Percentiles rank a stretch among this genome's conserved stretches.
Evolutionary conservation across 2,888 invertebrate species (phyloP).

Genomic region (Sipha maydis): DNA sequence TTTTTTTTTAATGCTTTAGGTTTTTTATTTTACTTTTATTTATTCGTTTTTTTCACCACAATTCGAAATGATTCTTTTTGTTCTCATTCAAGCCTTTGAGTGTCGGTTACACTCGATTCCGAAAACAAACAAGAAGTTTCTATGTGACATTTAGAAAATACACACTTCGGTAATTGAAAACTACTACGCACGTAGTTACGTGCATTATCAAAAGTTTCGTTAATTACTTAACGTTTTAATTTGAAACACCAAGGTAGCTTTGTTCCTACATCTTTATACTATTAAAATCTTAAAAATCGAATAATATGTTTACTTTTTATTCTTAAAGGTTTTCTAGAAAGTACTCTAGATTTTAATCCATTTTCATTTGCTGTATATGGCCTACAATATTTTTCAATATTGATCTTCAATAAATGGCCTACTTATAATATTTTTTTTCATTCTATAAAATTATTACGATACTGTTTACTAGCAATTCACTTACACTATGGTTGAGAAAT

Average conservation of each 20-base stretch:
- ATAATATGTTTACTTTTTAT: too few relatives aligned
- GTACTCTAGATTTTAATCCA: too few relatives aligned
- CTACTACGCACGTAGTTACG: not conserved
- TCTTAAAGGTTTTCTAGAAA: too few relatives aligned
- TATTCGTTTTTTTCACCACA: not conserved
- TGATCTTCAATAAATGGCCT: too few relatives aligned
- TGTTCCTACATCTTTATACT: too few relatives aligned
- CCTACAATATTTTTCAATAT: too few relatives aligned
- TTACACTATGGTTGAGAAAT: too few relatives aligned
- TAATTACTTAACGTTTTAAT: not conserved
- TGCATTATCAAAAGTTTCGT: not conserved
- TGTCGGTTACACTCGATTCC: slow-evolving; percentile 22
- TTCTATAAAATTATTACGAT: too few relatives aligned
- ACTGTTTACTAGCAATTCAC: too few relatives aligned
- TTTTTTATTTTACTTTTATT: slow-evolving; percentile 4
- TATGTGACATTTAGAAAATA: not conserved
- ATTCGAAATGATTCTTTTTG: slow-evolving; percentile 35
- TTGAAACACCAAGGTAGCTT: not conserved
- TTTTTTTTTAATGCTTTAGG: slow-evolving; percentile 21
- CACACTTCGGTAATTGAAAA: slow-evolving; percentile 31
- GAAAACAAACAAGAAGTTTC: slow-evolving; percentile 22
- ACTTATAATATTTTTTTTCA: too few relatives aligned
- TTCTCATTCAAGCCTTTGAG: slow-evolving; percentile 43
- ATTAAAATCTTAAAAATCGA: too few relatives aligned
- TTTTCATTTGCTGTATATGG: too few relatives aligned